These are phyloP conservation scores for Hymenochirus boettgeri DNA, from an alignment of 2,113 vertebrate genomes.

Conservation along the genomic window DNA sequence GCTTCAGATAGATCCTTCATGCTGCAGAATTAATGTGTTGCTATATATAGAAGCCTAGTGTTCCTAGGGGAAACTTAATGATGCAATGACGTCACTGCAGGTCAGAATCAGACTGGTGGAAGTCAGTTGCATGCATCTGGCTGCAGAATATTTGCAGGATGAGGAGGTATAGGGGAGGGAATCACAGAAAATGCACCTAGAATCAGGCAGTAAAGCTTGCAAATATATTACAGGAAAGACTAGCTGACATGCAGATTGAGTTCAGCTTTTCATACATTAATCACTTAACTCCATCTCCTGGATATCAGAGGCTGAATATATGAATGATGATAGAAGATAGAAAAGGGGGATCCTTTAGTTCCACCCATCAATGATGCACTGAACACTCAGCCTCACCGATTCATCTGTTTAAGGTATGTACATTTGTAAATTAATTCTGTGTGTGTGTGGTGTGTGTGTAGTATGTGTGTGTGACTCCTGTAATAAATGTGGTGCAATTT, in stretches of 20 bases:
- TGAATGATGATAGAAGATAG: background rate
- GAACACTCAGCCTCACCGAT: background rate
- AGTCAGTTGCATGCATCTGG: slow-evolving; percentile 59
- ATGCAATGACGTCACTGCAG: slow-evolving; percentile 95
- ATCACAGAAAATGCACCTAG: slow-evolving; percentile 36
- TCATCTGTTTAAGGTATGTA: slow-evolving; percentile 24
- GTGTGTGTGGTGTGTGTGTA: too few species aligned
- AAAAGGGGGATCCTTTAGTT: slow-evolving; percentile 6
- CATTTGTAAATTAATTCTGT: background rate
- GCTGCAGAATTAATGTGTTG: slow-evolving; percentile 81
- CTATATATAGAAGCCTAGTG: slow-evolving; percentile 85
- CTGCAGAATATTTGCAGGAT: slow-evolving; percentile 40
- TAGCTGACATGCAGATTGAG: slow-evolving; percentile 15
- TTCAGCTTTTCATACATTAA: slow-evolving; percentile 10
- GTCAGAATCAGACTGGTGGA: slow-evolving; percentile 83
- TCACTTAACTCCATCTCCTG: slow-evolving; percentile 4
- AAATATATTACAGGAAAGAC: slow-evolving; percentile 10
- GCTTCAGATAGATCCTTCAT: slow-evolving; percentile 78
- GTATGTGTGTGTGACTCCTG: background rate
- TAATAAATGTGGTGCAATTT: too few species aligned
- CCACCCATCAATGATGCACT: background rate
- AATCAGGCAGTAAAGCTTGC: slow-evolving; percentile 20
- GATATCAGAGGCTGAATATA: background rate
- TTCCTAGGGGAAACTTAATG: slow-evolving; percentile 93
- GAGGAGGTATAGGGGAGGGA: slow-evolving; percentile 33